A percentile compares a stretch with the other conserved stretches of the same genome.
Conservation (phyloP, 2,113 vertebrate genomes). For the western clawed frog (Xenopus tropicalis) region DNA sequence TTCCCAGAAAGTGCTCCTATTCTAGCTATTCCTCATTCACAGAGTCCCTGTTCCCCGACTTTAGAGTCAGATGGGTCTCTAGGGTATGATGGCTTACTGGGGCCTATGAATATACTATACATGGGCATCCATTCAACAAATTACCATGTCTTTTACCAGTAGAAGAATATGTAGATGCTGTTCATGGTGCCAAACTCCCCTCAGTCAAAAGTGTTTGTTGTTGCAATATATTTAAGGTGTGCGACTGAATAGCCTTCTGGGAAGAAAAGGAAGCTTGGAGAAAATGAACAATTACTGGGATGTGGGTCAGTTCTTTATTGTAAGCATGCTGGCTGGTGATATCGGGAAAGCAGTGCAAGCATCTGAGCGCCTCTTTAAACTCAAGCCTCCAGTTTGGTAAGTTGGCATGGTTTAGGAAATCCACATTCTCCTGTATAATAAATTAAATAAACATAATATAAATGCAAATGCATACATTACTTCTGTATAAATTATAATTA, state of each 20-base stretch:
- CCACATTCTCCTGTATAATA: not conserved
- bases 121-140: too few relatives aligned
- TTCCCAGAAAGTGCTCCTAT: too few relatives aligned
- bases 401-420: slow-evolving; percentile 35
- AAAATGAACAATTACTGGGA: slow-evolving; percentile 98
- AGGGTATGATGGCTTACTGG: too few relatives aligned
- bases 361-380: slow-evolving; percentile 89
- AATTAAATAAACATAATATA: not conserved
- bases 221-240: slow-evolving; percentile 68
- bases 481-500: too few relatives aligned
- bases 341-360: slow-evolving; percentile 87
- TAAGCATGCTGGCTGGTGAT: slow-evolving; percentile 87
- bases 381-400: slow-evolving; percentile 92
- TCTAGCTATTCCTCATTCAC: too few relatives aligned
- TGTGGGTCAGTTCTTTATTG: slow-evolving; percentile 87
- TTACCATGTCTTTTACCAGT: too few relatives aligned
- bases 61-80: too few relatives aligned
- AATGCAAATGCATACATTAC: too few relatives aligned
- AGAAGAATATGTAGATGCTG: too few relatives aligned
- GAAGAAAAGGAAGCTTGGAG: slow-evolving; percentile 90
- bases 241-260: slow-evolving; percentile 84
- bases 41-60: too few relatives aligned
- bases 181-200: too few relatives aligned
- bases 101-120: too few relatives aligned
- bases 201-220: not conserved